Conservation (phyloP, 2,888 invertebrate genomes). For the Panzeria rudis region DNA sequence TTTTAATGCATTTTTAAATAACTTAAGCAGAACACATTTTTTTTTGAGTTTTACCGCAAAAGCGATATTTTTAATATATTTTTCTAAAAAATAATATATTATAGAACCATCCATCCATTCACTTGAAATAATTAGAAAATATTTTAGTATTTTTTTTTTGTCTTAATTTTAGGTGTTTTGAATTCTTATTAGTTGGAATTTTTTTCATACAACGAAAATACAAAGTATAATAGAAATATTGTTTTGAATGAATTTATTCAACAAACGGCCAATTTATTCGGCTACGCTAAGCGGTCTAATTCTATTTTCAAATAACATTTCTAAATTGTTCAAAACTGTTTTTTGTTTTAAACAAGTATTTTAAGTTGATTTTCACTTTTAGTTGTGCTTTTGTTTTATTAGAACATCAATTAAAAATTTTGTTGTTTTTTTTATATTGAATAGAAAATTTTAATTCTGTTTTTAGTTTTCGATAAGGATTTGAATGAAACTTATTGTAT, state of each 20-base stretch:
- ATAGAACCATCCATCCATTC: conserved; percentile 35
- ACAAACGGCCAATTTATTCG: conserved; percentile 73
- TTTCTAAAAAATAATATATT: not conserved
- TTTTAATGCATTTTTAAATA: conserved; percentile 56
- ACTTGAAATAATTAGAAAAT: conserved; percentile 59
- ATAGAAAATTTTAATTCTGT: not conserved
- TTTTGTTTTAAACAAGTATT: conserved; percentile 32
- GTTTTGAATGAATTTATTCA: conserved; percentile 64
- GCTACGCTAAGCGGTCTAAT: conserved; percentile 75
- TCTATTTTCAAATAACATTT: conserved; percentile 58
- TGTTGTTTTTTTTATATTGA: not conserved
- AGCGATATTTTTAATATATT: not conserved
- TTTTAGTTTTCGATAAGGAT: too few relatives aligned
- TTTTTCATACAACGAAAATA: conserved; percentile 12
- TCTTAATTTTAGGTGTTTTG: conserved; percentile 52
- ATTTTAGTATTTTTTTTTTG: conserved; percentile 30
- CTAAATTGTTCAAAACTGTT: conserved; percentile 13
- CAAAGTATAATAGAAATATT: conserved; percentile 7
- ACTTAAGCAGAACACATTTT: conserved; percentile 61
- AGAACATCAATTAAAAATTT: conserved; percentile 49
- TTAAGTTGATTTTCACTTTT: conserved; percentile 46
- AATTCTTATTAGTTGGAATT: conserved; percentile 39
- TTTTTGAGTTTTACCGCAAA: conserved; percentile 42
- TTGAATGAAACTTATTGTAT: too few relatives aligned
- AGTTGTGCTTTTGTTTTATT: conserved; percentile 5